Evolutionary conservation across 2,888 invertebrate genomes (phyloP).

Genomic region (Phalera bucephala): DNA sequence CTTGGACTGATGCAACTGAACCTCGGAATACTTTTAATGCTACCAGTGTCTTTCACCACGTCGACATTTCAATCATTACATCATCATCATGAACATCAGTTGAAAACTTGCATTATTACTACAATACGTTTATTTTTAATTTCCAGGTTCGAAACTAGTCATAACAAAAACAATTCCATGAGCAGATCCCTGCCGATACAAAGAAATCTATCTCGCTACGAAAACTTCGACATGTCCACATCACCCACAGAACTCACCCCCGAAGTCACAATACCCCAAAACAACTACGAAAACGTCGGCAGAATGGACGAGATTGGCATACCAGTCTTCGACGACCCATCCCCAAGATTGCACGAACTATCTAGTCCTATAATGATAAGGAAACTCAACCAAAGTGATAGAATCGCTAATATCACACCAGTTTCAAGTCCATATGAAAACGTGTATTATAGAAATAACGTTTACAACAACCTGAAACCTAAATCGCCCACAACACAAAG

Average conservation of each 20-base stretch:
- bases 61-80: too few relatives aligned
- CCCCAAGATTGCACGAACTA: constrained; percentile 47
- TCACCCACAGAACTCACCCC: constrained; percentile 58
- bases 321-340: constrained; percentile 62
- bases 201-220: constrained; percentile 77
- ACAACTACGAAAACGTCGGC: constrained; percentile 62
- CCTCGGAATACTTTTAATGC: too few relatives aligned
- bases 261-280: constrained; percentile 54
- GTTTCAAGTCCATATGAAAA: constrained; percentile 85
- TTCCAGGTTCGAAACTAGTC: constrained; percentile 78
- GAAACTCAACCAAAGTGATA: constrained; percentile 51
- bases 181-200: constrained; percentile 61
- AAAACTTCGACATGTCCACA: constrained; percentile 74
- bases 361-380: constrained; percentile 74
- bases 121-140: constrained; percentile 5
- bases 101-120: too few relatives aligned
- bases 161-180: constrained; percentile 48
- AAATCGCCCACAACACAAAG: constrained; percentile 76
- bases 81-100: too few relatives aligned
- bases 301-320: constrained; percentile 77
- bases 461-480: constrained; percentile 58
- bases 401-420: constrained; percentile 36
- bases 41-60: too few relatives aligned
- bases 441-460: constrained; percentile 70
- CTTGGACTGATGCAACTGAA: too few relatives aligned